Conservation (phyloP, 2,888 invertebrate genomes). For the Tiliacea aurago region DNA sequence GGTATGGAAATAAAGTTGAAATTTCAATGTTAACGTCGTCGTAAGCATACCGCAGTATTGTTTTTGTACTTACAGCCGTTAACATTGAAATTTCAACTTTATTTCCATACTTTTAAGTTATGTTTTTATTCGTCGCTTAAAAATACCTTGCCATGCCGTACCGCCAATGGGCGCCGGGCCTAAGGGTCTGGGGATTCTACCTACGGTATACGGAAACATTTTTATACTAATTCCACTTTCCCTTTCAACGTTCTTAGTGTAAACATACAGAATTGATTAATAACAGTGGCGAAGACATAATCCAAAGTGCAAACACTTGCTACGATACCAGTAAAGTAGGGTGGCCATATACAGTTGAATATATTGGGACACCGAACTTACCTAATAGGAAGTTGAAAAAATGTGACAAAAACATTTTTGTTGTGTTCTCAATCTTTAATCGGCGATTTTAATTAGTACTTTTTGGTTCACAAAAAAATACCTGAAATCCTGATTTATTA, state of each 20-base stretch:
- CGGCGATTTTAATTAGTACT: slow-evolving; percentile 43
- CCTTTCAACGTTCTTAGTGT: slow-evolving; percentile 30
- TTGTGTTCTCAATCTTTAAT: slow-evolving; percentile 16
- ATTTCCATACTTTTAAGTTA: too few species aligned
- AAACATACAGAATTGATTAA: slow-evolving; percentile 36
- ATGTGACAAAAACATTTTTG: slow-evolving; percentile 1
- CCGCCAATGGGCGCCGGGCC: too few species aligned
- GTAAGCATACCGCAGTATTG: too few species aligned
- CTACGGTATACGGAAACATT: not conserved
- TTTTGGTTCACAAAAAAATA: slow-evolving; percentile 11
- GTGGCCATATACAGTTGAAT: slow-evolving; percentile 43
- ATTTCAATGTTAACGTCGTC: too few species aligned
- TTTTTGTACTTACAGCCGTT: too few species aligned
- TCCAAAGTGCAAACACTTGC: slow-evolving; percentile 54
- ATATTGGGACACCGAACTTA: slow-evolving; percentile 7
- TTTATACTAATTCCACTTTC: slow-evolving; percentile 18
- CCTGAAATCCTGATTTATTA: slow-evolving; percentile 33
- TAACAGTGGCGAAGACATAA: slow-evolving; percentile 36
- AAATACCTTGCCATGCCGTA: too few species aligned
- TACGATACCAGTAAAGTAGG: slow-evolving; percentile 39
- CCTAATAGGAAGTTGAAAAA: slow-evolving; percentile 37
- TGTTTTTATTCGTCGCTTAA: too few species aligned
- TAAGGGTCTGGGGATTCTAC: not conserved
- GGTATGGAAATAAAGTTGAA: too few species aligned
- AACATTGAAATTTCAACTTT: too few species aligned